Conservation (phyloP, 2,113 vertebrate genomes). For the Fulmarus glacialis region DNA sequence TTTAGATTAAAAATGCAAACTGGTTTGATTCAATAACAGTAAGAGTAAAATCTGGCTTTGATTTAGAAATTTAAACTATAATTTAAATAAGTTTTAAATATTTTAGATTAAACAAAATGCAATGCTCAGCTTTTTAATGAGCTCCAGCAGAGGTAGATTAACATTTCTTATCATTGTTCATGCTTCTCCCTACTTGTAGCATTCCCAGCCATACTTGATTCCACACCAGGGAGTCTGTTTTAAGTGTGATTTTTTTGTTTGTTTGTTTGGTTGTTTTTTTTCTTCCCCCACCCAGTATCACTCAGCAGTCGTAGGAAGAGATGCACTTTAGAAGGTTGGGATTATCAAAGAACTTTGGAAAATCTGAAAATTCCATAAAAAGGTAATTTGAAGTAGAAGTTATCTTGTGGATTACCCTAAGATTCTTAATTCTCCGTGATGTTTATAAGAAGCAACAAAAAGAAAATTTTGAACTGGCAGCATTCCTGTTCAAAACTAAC, state of each 20-base stretch:
- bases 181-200: not conserved
- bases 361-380: not conserved
- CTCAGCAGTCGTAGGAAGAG: not conserved
- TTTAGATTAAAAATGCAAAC: not conserved
- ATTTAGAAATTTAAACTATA: not conserved
- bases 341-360: not conserved
- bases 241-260: not conserved
- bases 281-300: not conserved
- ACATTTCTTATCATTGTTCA: not conserved
- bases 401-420: not conserved
- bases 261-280: not conserved
- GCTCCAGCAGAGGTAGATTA: not conserved
- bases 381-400: not conserved
- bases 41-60: not conserved
- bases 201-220: not conserved
- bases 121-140: not conserved
- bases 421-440: not conserved
- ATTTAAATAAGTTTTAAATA: not conserved
- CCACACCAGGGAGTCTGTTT: not conserved
- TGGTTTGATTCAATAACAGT: not conserved
- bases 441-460: not conserved
- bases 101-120: not conserved
- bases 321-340: not conserved
- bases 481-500: not conserved
- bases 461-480: not conserved